These are phyloP conservation scores for Chesias legatella DNA, from an alignment of 2,888 invertebrate species.

Conservation along the genomic window DNA sequence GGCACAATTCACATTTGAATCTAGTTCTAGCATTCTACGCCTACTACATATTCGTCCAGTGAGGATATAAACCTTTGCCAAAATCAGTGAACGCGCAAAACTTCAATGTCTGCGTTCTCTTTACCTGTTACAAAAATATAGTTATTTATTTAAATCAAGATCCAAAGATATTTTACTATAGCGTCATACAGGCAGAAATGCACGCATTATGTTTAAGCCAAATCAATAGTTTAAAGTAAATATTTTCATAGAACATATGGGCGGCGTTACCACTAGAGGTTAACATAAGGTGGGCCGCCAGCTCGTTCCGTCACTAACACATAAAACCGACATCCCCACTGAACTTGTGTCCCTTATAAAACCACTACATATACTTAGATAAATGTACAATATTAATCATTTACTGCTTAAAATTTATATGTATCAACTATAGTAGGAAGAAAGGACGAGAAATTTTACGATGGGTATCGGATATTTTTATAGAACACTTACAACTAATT, in stretches of 20 bases:
- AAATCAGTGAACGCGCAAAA: conserved; percentile 2
- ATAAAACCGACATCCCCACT: conserved; percentile 42
- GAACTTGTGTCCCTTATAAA: conserved; percentile 36
- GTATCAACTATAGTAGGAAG: conserved; percentile 38
- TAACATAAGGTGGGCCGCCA: too few relatives aligned
- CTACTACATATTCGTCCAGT: conserved; percentile 52
- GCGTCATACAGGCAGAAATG: too few relatives aligned
- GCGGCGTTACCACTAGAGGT: too few relatives aligned
- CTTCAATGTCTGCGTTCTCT: background rate
- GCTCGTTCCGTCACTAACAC: too few relatives aligned
- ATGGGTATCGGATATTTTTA: conserved; percentile 38
- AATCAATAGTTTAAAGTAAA: too few relatives aligned
- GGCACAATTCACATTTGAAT: conserved; percentile 73
- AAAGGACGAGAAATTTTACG: conserved; percentile 40
- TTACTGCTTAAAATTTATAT: conserved; percentile 18
- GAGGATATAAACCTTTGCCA: conserved; percentile 28
- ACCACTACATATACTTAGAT: conserved; percentile 33
- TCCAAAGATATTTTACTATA: too few relatives aligned
- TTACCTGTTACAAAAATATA: too few relatives aligned
- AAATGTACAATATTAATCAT: conserved; percentile 28
- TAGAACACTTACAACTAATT: background rate
- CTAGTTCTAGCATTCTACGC: conserved; percentile 71
- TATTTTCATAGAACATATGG: too few relatives aligned
- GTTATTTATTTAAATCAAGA: too few relatives aligned
- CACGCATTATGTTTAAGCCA: background rate